Percentiles rank a stretch among this genome's conserved stretches.
Conservation (phyloP, 1,140 invertebrate genomes). For the Monomorium pharaonis region DNA sequence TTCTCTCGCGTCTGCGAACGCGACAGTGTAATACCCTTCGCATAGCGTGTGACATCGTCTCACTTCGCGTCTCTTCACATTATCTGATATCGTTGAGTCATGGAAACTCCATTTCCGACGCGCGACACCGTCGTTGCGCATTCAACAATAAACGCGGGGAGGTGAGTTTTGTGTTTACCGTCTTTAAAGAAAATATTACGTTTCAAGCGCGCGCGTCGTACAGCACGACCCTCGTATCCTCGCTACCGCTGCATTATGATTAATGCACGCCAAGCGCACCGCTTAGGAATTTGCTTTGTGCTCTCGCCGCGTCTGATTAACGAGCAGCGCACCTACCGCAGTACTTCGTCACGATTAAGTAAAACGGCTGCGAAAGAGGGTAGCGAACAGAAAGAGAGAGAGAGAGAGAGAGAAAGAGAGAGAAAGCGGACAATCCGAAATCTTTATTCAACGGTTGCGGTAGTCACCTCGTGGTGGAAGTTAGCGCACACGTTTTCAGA, state of each 20-base stretch:
- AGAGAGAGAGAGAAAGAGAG: not conserved
- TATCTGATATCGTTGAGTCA: constrained; percentile 49
- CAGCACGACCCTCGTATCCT: not conserved
- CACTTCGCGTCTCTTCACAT: constrained; percentile 13
- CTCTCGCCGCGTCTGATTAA: constrained; percentile 28
- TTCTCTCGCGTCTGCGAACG: not conserved
- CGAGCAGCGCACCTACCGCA: not conserved
- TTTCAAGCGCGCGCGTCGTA: constrained; percentile 10
- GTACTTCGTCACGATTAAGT: constrained; percentile 12
- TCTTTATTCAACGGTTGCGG: not conserved
- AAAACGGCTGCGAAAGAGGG: not conserved
- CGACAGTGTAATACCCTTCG: not conserved
- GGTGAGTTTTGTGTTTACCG: not conserved
- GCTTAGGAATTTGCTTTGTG: constrained; percentile 25
- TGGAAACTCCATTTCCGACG: constrained; percentile 51
- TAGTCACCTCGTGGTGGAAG: not conserved
- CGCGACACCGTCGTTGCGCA: constrained; percentile 9
- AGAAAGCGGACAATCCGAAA: not conserved
- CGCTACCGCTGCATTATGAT: constrained; percentile 15
- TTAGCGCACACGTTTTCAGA: not conserved
- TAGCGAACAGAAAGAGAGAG: not conserved
- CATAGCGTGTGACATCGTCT: not conserved
- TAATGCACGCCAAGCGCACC: constrained; percentile 10
- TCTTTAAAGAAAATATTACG: constrained; percentile 36
- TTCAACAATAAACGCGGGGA: constrained; percentile 17